Conservation (phyloP, 1,140 invertebrate genomes). For the Calephelis virginiensis region DNA sequence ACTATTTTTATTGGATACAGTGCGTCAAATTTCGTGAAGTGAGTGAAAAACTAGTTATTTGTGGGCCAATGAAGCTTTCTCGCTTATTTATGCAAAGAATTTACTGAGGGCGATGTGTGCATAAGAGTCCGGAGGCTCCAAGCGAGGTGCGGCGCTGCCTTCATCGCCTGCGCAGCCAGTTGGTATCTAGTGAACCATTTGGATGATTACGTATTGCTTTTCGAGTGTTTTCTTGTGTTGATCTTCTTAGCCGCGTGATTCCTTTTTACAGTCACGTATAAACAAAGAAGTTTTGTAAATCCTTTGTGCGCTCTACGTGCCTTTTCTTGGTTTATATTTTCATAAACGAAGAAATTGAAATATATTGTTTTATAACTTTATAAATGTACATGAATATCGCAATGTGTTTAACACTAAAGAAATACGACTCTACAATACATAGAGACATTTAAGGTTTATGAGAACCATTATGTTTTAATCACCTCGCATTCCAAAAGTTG, state of each 20-base stretch:
- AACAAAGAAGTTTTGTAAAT: no score
- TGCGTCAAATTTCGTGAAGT: constrained; percentile 51
- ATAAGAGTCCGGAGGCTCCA: constrained; percentile 61
- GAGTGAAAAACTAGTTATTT: constrained; percentile 47
- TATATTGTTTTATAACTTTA: constrained; percentile 6
- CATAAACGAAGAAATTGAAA: constrained; percentile 18
- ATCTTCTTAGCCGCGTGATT: constrained; percentile 51
- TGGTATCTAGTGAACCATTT: constrained; percentile 54
- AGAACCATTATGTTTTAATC: constrained; percentile 5
- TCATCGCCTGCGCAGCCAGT: constrained; percentile 64
- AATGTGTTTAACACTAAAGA: neutral
- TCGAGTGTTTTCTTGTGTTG: constrained; percentile 52
- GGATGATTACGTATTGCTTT: constrained; percentile 35
- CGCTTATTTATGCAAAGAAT: constrained; percentile 76
- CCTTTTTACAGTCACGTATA: constrained; percentile 32
- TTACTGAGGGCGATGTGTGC: constrained; percentile 69
- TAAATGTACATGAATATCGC: no score
- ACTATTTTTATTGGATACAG: constrained; percentile 63
- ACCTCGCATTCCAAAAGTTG: neutral
- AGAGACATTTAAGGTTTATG: neutral
- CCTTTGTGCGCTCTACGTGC: constrained; percentile 31
- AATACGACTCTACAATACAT: constrained; percentile 5
- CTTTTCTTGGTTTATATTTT: constrained; percentile 45
- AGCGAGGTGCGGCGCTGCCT: constrained; percentile 61
- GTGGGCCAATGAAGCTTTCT: constrained; percentile 61